Conservation (phyloP, 2,113 vertebrate species). For the Tupaia tana region DNA sequence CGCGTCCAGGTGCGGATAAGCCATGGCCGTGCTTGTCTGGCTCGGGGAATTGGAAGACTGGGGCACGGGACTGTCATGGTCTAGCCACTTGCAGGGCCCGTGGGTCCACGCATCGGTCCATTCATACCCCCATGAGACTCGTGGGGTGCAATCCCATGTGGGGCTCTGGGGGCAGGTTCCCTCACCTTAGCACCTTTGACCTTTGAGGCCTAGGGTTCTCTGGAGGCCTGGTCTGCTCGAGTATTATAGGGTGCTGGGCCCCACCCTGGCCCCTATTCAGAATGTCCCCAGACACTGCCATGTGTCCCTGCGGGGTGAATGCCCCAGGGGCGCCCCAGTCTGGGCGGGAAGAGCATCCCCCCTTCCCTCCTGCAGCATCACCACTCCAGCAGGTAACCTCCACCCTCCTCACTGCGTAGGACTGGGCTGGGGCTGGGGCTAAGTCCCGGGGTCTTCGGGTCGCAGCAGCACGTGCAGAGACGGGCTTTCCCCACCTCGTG, state of each 20-base stretch:
- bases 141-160: fast-evolving
- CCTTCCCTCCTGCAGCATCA: fast-evolving
- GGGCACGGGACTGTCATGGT: too few species aligned
- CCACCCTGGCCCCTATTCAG: not conserved
- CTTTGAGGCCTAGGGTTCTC: too few species aligned
- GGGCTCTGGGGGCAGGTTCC: fast-evolving
- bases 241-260: fast-evolving
- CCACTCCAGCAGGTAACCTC: fast-evolving
- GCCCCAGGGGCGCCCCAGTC: fast-evolving
- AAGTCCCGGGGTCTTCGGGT: fast-evolving
- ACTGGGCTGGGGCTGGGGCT: fast-evolving
- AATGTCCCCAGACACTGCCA: fast-evolving
- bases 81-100: fast-evolving
- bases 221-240: fast-evolving
- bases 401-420: fast-evolving
- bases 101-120: fast-evolving
- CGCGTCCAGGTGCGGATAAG: too few species aligned
- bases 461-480: not conserved
- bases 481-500: fast-evolving
- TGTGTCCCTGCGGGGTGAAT: not conserved
- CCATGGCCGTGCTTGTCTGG: too few species aligned
- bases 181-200: not conserved
- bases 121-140: too few species aligned
- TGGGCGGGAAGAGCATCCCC: fast-evolving
- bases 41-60: too few species aligned